Evolutionary conservation across 1,140 invertebrate species (phyloP).

Genomic region (Oscheius sp.): DNA sequence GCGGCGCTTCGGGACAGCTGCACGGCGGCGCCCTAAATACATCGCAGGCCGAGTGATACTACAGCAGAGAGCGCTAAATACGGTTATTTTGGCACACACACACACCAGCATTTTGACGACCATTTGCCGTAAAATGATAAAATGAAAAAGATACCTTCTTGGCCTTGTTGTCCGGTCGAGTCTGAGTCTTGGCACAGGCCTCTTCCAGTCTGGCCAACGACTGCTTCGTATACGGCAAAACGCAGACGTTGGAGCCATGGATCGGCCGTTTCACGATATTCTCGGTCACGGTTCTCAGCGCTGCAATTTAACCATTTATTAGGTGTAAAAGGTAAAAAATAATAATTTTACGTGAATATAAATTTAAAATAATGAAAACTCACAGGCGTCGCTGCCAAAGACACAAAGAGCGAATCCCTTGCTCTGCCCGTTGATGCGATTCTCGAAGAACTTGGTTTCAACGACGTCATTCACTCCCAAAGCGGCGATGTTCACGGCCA

Average conservation of each 20-base stretch:
- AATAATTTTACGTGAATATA: background rate
- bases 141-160: conserved; percentile 66
- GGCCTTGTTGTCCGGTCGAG: conserved; percentile 67
- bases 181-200: conserved; percentile 61
- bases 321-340: background rate
- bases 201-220: conserved; percentile 71
- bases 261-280: conserved; percentile 81
- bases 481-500: conserved; percentile 36
- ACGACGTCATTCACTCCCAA: conserved; percentile 84
- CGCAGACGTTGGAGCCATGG: conserved; percentile 87
- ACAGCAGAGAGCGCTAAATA: too few species aligned
- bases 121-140: too few species aligned
- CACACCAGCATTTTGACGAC: too few species aligned
- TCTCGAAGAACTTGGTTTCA: conserved; percentile 99
- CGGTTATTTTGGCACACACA: too few species aligned
- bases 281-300: conserved; percentile 83
- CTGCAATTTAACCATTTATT: background rate
- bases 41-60: too few species aligned
- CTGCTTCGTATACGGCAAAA: conserved; percentile 91
- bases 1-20: too few species aligned
- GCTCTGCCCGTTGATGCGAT: conserved; percentile 95
- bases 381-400: conserved; percentile 79
- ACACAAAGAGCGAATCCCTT: conserved; percentile 92
- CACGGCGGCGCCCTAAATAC: too few species aligned
- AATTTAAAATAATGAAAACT: background rate